phyloP scores from a whole-genome alignment of 2,797 vertebrate genomes.

The Carcharodon carcharias region DNA sequence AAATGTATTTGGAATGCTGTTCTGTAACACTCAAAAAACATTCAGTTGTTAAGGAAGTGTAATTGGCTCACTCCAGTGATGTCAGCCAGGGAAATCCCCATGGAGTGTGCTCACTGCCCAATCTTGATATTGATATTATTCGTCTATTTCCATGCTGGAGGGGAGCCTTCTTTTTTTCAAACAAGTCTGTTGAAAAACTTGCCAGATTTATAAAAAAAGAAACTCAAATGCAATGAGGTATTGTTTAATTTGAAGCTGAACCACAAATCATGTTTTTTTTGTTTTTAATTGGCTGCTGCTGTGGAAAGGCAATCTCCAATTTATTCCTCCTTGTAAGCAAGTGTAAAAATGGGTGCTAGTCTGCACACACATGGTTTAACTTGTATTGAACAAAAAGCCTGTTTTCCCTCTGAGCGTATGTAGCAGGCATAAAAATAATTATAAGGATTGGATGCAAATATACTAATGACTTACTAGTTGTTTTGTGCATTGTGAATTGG shows the following conservation, averaged over 20 bases:
- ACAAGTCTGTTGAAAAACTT: background rate
- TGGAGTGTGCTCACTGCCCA: background rate
- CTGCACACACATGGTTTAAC: background rate
- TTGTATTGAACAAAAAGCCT: too few species aligned
- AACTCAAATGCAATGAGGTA: background rate
- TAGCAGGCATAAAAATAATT: background rate
- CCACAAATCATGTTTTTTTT: too few species aligned
- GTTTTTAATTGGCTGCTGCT: background rate
- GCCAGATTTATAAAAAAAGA: background rate
- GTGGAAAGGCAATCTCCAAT: background rate
- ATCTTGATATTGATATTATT: background rate
- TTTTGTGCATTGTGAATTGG: background rate
- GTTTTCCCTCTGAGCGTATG: background rate
- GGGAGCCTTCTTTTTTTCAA: background rate
- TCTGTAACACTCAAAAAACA: slow-evolving; percentile 14
- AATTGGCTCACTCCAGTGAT: background rate
- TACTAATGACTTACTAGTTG: background rate
- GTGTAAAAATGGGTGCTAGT: background rate
- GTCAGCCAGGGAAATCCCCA: background rate
- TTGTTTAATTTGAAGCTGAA: background rate
- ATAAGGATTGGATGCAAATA: background rate
- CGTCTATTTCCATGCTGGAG: background rate
- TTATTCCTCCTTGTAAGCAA: background rate
- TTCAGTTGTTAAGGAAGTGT: slow-evolving; percentile 19
- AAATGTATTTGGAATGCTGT: background rate